Evolutionary conservation across 2,888 invertebrate species (phyloP).

Genomic region (Argyresthia albistria): DNA sequence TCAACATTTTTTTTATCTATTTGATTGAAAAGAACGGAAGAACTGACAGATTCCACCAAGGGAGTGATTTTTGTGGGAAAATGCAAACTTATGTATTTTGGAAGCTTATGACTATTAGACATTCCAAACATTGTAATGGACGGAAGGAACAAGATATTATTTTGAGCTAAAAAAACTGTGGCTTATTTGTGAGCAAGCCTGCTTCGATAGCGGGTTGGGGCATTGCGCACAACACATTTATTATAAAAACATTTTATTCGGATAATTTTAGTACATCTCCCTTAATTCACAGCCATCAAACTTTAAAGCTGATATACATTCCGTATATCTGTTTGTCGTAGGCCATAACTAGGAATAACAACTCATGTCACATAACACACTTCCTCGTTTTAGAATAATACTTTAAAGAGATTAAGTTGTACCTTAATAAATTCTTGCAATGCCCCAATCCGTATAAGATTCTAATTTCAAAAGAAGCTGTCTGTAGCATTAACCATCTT

Average conservation of each 20-base stretch:
- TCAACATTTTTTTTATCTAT: constrained; percentile 4
- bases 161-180: constrained; percentile 46
- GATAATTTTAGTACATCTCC: constrained; percentile 10
- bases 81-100: constrained; percentile 26
- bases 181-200: constrained; percentile 18
- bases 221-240: constrained; percentile 20
- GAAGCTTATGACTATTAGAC: constrained; percentile 52
- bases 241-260: constrained; percentile 10
- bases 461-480: constrained; percentile 35
- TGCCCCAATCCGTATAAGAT: constrained; percentile 27
- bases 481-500: constrained; percentile 24
- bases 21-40: background rate
- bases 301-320: constrained; percentile 27
- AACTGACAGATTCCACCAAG: background rate
- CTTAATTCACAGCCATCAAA: constrained; percentile 35
- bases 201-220: constrained; percentile 15
- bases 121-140: constrained; percentile 48
- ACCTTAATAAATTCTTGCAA: constrained; percentile 20
- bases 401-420: background rate
- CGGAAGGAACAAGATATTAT: constrained; percentile 51
- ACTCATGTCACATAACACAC: background rate
- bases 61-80: constrained; percentile 16
- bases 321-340: constrained; percentile 23
- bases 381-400: background rate
- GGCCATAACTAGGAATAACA: constrained; percentile 14